phyloP scores from a whole-genome alignment of 2,797 vertebrate species.

The Hyperoplus immaculatus region DNA sequence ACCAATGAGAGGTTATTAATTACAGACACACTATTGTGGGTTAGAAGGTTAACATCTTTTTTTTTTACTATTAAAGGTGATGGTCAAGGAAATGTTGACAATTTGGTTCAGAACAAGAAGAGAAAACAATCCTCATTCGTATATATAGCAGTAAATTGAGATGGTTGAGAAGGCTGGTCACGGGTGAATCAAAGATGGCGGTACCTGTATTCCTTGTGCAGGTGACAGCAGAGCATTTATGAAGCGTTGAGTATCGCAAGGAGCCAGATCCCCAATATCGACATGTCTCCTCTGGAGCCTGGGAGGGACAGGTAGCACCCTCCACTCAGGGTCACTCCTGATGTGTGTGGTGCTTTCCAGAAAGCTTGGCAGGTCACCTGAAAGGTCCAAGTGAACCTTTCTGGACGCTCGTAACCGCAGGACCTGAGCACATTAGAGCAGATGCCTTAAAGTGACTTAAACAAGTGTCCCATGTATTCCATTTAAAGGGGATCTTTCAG shows the following conservation, averaged over 20 bases:
- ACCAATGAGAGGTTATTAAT: conserved; percentile 14
- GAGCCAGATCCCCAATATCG: conserved; percentile 86
- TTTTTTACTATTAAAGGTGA: background rate
- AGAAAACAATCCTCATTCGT: too few relatives aligned
- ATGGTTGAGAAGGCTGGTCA: background rate
- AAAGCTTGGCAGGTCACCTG: conserved; percentile 83
- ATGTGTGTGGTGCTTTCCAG: conserved; percentile 71
- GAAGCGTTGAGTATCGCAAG: conserved; percentile 83
- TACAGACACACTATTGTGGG: background rate
- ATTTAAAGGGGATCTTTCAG: fast-evolving
- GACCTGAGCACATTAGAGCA: conserved; percentile 65
- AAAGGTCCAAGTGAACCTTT: conserved; percentile 84
- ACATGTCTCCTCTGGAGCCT: conserved; percentile 86
- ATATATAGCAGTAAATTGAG: too few relatives aligned
- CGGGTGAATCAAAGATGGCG: background rate
- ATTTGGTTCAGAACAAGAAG: background rate
- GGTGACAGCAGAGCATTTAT: conserved; percentile 78
- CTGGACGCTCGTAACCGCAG: conserved; percentile 77
- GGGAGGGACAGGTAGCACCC: conserved; percentile 79
- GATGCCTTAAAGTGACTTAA: background rate
- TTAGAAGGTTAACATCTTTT: background rate
- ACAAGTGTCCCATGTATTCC: background rate
- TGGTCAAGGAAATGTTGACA: background rate
- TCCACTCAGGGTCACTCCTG: conserved; percentile 81
- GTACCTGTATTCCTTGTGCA: conserved; percentile 84